Evolutionary conservation across 2,888 invertebrate genomes (phyloP), one percentile per base, ranked within the genome.

Genomic region (Diarsia brunnea): DNA sequence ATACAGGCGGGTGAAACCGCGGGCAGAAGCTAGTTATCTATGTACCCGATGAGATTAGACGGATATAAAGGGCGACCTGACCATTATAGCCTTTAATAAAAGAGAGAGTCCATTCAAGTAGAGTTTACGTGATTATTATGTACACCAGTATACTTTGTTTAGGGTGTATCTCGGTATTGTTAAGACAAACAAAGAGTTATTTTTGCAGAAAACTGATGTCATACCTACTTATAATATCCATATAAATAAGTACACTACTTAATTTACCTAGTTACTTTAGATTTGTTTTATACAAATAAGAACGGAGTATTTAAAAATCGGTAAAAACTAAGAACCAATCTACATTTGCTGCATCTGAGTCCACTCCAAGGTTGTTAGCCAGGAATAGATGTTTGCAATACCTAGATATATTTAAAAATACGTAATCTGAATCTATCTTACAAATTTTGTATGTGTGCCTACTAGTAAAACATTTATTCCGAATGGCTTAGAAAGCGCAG

Each of bases 301-400:
- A 74, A 47, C 53, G n/a, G 1, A 55, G 24, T 38, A 64, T 64
- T 38, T n/a, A 43, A 58, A 58, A 27, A 75, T 43, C n/a, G 8
- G n/a, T 31, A 10, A 43, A 58, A 58, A 49, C 43, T 21, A 53
- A 27, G 21, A 69, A 60, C 38, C n/a, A n/a, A 63, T 5, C 27
- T 64, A 65, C 51, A 72, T 12, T 77, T 53, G 24, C 45, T 78
- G 55, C 49, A 78, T 78, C 31, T 19, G 58, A 51, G 43, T 58
- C 3, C 24, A 65, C 43, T 24, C n/a, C 78, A 78, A 78, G 80
- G 78, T 53, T 67, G 74, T 51, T 47, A 43, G 74, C 49, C 49
- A 67, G 63, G 63, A 78, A 78, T 79, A 78, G 79, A 79, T 67
- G 24, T 61, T 79, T 55, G 60, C 45, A 65, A 68, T 68, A 55